Conservation (phyloP, 35 echinoderm and acorn worm species). For the Nesometra sesokonis region DNA sequence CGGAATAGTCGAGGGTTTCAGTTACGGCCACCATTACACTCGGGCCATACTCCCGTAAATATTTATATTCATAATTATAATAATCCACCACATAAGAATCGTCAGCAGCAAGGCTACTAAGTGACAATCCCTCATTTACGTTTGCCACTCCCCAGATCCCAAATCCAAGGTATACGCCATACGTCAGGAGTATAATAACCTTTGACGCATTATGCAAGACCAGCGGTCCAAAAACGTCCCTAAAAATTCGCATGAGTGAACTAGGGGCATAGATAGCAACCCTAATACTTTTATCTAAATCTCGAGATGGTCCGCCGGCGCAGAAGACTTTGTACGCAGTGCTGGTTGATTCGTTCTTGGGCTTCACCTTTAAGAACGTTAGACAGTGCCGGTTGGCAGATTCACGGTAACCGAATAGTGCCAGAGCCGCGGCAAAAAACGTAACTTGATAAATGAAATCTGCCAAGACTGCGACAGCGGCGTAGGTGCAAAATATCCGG, state of each 20-base stretch:
- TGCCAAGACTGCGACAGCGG: constrained; percentile 56
- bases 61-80: constrained; percentile 33
- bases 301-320: constrained; percentile 38
- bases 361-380: constrained; percentile 32
- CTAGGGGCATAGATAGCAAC: constrained; percentile 13
- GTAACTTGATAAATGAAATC: constrained; percentile 67
- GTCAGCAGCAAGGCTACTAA: constrained; percentile 54
- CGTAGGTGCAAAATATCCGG: constrained; percentile 66
- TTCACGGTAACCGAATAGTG: constrained; percentile 57
- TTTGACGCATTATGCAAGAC: constrained; percentile 25
- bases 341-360: constrained; percentile 35
- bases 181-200: constrained; percentile 8
- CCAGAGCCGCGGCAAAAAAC: constrained; percentile 62
- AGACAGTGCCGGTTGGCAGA: constrained; percentile 32
- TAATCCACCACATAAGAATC: constrained; percentile 27
- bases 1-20: constrained; percentile 47
- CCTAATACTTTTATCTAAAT: neutral
- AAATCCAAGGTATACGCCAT: constrained; percentile 19
- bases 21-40: constrained; percentile 32
- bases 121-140: constrained; percentile 29
- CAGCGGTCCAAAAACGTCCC: constrained; percentile 46
- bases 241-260: constrained; percentile 38
- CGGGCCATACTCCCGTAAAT: constrained; percentile 47
- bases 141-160: constrained; percentile 42
- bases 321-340: constrained; percentile 47